Evolutionary conservation across 2,113 vertebrate genomes (phyloP), one percentile per base, ranked within the genome.

Genomic region (Malurus melanocephalus): DNA sequence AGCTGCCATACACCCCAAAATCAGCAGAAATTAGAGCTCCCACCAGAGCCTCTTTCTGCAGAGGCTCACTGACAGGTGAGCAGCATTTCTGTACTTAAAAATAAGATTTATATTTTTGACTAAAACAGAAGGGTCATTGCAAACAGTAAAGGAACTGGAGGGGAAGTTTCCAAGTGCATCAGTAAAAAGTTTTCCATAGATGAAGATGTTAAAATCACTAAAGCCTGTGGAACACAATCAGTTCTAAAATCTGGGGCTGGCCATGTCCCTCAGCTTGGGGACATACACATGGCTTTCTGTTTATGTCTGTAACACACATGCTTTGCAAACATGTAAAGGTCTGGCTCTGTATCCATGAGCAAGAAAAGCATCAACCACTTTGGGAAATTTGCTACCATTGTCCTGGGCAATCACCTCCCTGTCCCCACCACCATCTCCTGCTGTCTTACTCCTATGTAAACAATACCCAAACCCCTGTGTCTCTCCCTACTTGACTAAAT

Each of bases 301-400:
- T 3, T 49, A 3, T 11, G 21, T 48, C 80, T 60, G 10, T 32
- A 67, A 48, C 7, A 32, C 12, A 42, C 0, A 0, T 17, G 27
- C 42, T 65, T 64, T 67, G 38, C 67, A 60, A 80, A 53, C 0
- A 1, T 13, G 11, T 11, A 14, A 42, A 77, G 24, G 19, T 43
- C 43, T 73, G 33, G 8, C 40, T 77, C 43, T 5, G 5, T 19
- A 62, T 27, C 48, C 45, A 51, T 0, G 0, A 55, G 7, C 24
- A 33, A 60, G 11, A 9, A 77, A 88, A 91, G 57, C n/a, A 45
- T 53, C 53, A 67, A 7, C 11, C 20, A 45, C n/a, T 80, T 69
- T 5, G n/a, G 51, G 64, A 76, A 88, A 66, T 66, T 57, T 46
- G n/a, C 45, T 69, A 24, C 52, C 22, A 4, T 1, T 66, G 43